Evolutionary conservation across 2,888 invertebrate species (phyloP).

Genomic region (Nomada fucata): DNA sequence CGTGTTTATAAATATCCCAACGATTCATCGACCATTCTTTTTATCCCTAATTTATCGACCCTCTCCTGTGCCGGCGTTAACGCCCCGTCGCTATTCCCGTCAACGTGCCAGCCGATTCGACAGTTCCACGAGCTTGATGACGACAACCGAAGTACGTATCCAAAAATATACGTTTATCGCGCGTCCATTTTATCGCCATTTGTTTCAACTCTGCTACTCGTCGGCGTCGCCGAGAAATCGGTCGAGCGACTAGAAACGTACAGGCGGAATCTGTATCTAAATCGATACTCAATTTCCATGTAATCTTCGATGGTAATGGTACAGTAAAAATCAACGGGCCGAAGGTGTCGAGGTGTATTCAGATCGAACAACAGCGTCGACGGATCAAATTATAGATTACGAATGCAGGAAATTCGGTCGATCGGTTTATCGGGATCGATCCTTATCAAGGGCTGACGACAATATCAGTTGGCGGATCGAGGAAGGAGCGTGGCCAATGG

Average conservation of each 20-base stretch:
- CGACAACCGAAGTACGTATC: background rate
- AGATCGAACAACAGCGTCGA: background rate
- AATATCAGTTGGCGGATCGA: constrained; percentile 19
- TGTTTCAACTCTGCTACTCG: background rate
- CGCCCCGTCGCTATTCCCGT: background rate
- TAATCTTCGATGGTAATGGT: background rate
- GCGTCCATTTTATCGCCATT: background rate
- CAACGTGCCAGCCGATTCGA: background rate
- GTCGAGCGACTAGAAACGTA: background rate
- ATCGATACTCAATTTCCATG: background rate
- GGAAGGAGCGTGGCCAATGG: constrained; percentile 28
- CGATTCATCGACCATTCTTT: constrained; percentile 22
- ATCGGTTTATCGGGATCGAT: constrained; percentile 16
- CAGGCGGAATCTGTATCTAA: background rate
- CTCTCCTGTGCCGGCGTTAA: background rate
- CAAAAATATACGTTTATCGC: background rate
- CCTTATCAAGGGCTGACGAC: constrained; percentile 10
- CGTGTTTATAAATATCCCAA: constrained; percentile 31
- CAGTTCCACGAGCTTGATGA: background rate
- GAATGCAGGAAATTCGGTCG: background rate
- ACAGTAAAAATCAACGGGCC: background rate
- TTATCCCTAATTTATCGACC: constrained; percentile 17
- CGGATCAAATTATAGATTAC: constrained; percentile 5
- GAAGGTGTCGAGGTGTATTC: background rate
- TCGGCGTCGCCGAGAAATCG: background rate